These are phyloP conservation scores for Fringilla coelebs DNA, from an alignment of 2,797 vertebrate genomes.

Conservation along the genomic window DNA sequence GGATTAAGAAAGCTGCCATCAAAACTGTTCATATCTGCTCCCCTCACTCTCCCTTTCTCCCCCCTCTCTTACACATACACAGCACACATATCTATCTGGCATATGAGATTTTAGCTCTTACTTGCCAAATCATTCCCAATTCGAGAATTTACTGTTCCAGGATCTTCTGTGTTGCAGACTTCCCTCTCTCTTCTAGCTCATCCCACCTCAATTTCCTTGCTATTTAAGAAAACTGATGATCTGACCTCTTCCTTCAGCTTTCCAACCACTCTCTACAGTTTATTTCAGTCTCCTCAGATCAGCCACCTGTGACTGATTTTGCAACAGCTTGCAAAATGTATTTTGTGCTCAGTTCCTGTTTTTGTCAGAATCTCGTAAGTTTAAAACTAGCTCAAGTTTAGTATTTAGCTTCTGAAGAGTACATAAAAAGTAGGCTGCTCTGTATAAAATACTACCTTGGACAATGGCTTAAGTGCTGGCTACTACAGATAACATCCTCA, in stretches of 20 bases:
- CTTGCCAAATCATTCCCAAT: background rate
- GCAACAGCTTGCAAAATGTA: background rate
- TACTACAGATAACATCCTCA: background rate
- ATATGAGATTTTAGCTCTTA: background rate
- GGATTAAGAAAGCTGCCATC: background rate
- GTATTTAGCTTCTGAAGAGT: background rate
- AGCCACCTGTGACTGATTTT: background rate
- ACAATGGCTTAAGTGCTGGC: background rate
- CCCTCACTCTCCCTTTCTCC: fast-evolving
- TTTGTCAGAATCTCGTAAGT: background rate
- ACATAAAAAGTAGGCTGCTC: background rate
- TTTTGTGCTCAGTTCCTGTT: background rate
- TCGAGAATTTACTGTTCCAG: background rate
- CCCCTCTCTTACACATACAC: background rate
- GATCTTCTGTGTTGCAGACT: background rate
- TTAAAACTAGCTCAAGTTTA: background rate
- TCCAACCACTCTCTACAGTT: background rate
- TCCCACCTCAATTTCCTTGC: background rate
- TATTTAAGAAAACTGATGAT: background rate
- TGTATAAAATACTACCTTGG: background rate
- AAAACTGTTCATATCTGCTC: background rate
- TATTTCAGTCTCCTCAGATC: background rate
- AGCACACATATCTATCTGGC: background rate
- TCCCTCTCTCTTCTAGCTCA: background rate
- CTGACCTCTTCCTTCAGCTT: background rate